Conservation (phyloP, 2,888 invertebrate species). For the Esperia sulphurella region DNA sequence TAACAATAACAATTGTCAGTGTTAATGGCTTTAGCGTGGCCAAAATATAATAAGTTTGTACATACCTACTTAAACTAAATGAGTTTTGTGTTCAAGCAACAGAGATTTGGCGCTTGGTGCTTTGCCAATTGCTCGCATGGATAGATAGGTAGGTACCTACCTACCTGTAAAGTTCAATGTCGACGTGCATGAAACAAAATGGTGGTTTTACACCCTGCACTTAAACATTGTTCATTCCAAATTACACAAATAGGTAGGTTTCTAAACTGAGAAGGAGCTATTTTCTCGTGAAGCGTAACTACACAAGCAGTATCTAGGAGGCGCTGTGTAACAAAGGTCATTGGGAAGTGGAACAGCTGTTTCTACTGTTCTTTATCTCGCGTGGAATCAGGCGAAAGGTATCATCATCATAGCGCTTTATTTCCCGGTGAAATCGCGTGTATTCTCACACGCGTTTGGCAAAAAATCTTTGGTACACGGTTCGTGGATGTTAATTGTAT, state of each 20-base stretch:
- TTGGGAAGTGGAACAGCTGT: conserved; percentile 67
- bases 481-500: conserved; percentile 57
- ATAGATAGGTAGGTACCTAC: conserved; percentile 7
- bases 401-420: conserved; percentile 60
- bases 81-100: conserved; percentile 14
- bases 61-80: not conserved
- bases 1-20: no score
- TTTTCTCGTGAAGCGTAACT: conserved; percentile 14
- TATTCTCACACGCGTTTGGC: conserved; percentile 62
- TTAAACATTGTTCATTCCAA: not conserved
- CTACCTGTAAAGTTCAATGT: conserved; percentile 60
- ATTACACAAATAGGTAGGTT: not conserved
- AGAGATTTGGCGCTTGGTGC: conserved; percentile 42
- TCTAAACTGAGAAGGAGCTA: not conserved
- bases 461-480: conserved; percentile 51
- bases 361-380: conserved; percentile 63
- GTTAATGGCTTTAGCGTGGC: no score
- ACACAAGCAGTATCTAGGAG: conserved; percentile 34
- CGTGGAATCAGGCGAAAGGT: conserved; percentile 72
- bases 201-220: not conserved
- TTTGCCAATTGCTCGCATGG: conserved; percentile 58
- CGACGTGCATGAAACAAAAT: conserved; percentile 18
- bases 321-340: conserved; percentile 64
- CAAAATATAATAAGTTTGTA: no score
- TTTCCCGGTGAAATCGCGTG: conserved; percentile 67